Base-by-base conservation (phyloP, 2,888 invertebrate species). In the Dicyrtomina minuta region DNA sequence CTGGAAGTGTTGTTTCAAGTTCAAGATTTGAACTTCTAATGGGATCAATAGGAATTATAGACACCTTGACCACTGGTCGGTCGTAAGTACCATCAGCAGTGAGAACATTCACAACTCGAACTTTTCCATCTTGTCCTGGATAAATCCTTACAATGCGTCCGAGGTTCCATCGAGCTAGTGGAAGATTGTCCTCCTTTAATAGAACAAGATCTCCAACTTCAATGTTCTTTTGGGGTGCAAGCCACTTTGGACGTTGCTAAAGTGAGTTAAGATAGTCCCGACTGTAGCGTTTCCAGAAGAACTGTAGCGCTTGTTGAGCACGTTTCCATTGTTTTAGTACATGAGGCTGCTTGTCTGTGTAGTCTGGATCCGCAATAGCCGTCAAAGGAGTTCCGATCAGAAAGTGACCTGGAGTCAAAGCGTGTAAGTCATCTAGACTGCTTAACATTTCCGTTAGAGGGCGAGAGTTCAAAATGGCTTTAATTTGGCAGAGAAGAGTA, bases 331-430 rank as follows among this genome's bases (percentile, higher is more conserved):
- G 58, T 8, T 27, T 8, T 8, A 73, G 49, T 44, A 70, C 20
- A 33, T 66, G 60, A 1, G 15, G 24, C 27, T 67, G 64, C 2
- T 61, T 4, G 6, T 27, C 15, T 0, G 43, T 61, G 2, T 62
- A 1, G 61, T 72, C 62, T 17, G 53, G 43, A 17, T 70, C 66
- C 13, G 73, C 69, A 1, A 70, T 15, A 53, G 68, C 53, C 41
- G 56, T 76, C 0, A 78, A 64, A 10, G 79, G 61, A 24, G 72
- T 62, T 27, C 79, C 79, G 39, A 80, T 74, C 2, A 81, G 60
- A 59, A 80, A 79, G 66, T 80, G 81, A 8, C 76, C 78, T 22
- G 79, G 80, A n/a, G 78, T 79, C 26, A 55, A 22, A 6, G 49
- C 49, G n/a, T n/a, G n/a, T n/a, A n/a, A n/a, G n/a, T n/a, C n/a